Evolutionary conservation across 1,140 invertebrate species (phyloP).

Genomic region (Hycleus phaleratus): DNA sequence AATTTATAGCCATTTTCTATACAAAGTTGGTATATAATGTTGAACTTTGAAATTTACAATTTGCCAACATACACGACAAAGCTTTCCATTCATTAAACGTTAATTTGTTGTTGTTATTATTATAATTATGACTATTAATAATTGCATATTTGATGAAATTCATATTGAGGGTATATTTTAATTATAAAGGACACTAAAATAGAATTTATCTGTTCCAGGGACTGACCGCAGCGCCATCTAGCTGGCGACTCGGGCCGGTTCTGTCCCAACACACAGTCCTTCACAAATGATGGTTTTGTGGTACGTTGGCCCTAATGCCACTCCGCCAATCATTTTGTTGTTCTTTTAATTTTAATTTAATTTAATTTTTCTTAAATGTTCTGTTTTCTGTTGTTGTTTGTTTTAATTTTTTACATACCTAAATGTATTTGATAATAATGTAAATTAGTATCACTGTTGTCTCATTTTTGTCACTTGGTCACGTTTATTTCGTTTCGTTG

Average conservation of each 20-base stretch:
- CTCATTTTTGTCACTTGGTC: conserved; percentile 16
- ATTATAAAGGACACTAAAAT: no score
- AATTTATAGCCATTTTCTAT: no score
- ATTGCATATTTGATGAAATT: no score
- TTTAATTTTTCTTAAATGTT: conserved; percentile 10
- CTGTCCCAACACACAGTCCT: conserved; percentile 26
- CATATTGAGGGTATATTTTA: no score
- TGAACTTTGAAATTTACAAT: no score
- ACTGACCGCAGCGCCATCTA: conserved; percentile 40
- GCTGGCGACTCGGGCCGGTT: conserved; percentile 39
- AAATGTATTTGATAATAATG: no score
- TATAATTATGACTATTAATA: no score
- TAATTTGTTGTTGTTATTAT: no score
- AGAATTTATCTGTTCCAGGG: conserved; percentile 38
- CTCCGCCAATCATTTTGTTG: conserved; percentile 31
- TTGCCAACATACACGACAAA: no score
- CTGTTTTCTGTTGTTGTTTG: conserved; percentile 23
- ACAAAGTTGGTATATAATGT: no score
- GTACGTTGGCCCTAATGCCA: conserved; percentile 35
- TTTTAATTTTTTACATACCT: background rate
- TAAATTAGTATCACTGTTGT: conserved; percentile 1
- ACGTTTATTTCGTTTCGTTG: conserved; percentile 7
- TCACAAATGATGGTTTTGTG: conserved; percentile 40
- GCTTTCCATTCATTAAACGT: no score
- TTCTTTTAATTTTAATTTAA: background rate